Evolutionary conservation across 2,797 vertebrate species (phyloP).

Genomic region (Tympanoctomys barrerae): DNA sequence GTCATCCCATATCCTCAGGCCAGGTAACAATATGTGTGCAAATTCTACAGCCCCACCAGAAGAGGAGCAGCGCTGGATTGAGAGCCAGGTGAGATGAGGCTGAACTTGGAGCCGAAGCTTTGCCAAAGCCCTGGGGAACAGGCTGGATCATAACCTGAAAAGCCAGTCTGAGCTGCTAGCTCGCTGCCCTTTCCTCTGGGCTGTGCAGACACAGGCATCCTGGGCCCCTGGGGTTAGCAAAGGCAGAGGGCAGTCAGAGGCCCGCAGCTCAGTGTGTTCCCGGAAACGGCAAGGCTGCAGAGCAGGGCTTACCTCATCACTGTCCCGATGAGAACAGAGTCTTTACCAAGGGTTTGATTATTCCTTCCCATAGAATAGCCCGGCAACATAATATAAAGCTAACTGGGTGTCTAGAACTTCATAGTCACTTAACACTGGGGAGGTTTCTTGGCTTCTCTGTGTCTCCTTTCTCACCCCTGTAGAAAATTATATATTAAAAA

Average conservation of each 20-base stretch:
- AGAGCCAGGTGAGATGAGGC: neutral
- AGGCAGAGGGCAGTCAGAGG: neutral
- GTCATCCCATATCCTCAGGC: neutral
- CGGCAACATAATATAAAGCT: neutral
- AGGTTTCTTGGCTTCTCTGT: slow-evolving; percentile 25
- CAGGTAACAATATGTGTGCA: neutral
- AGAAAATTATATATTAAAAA: neutral
- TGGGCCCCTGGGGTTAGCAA: neutral
- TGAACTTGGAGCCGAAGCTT: neutral
- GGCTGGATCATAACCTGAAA: accelerated
- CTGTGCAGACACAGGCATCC: neutral
- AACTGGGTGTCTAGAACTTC: slow-evolving; percentile 12
- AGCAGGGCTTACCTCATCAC: neutral
- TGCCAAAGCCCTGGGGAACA: neutral
- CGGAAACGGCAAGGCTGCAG: neutral
- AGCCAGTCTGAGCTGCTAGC: neutral
- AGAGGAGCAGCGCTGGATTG: neutral
- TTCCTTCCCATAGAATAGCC: slow-evolving; percentile 38
- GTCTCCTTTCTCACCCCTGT: neutral
- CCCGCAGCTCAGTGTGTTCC: neutral
- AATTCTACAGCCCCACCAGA: neutral
- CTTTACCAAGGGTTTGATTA: neutral
- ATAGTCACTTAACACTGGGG: neutral
- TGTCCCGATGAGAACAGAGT: neutral
- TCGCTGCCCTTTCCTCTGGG: neutral